Conservation (phyloP, 2,797 vertebrate species). For the Megaceryle alcyon region DNA sequence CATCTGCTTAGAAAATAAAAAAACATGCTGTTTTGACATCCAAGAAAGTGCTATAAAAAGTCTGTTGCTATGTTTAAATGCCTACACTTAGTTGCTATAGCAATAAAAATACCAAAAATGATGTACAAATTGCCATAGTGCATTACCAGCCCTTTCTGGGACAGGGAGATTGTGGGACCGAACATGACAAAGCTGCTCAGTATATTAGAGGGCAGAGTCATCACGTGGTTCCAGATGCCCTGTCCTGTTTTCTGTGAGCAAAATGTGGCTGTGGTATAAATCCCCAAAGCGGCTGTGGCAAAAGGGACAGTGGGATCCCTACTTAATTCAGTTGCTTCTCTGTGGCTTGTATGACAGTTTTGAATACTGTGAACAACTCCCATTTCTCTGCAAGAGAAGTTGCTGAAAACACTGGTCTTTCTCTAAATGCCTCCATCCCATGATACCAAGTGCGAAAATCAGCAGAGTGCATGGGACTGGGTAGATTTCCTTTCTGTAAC, state of each 20-base stretch:
- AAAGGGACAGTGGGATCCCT: background rate
- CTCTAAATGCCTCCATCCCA: background rate
- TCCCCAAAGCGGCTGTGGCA: background rate
- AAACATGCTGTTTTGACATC: constrained; percentile 56
- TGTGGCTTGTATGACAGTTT: background rate
- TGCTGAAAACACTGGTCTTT: background rate
- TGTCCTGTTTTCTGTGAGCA: background rate
- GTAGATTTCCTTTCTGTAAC: background rate
- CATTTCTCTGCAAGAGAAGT: background rate
- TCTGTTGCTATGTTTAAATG: constrained; percentile 63
- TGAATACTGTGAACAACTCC: background rate
- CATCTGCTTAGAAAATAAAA: constrained; percentile 73
- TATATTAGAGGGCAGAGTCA: background rate
- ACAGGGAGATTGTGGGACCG: background rate
- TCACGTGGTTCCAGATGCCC: background rate
- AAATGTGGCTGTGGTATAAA: background rate
- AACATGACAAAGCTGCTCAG: background rate
- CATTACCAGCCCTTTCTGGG: constrained; percentile 54
- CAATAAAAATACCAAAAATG: constrained; percentile 52
- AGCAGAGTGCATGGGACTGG: rapidly evolving
- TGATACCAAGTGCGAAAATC: background rate
- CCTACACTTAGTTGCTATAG: constrained; percentile 43
- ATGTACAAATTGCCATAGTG: constrained; percentile 28
- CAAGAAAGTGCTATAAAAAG: constrained; percentile 67
- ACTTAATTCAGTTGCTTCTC: background rate